Base-by-base conservation (phyloP, 2,888 invertebrate genomes). In the Drosophila niveifrons region DNA sequence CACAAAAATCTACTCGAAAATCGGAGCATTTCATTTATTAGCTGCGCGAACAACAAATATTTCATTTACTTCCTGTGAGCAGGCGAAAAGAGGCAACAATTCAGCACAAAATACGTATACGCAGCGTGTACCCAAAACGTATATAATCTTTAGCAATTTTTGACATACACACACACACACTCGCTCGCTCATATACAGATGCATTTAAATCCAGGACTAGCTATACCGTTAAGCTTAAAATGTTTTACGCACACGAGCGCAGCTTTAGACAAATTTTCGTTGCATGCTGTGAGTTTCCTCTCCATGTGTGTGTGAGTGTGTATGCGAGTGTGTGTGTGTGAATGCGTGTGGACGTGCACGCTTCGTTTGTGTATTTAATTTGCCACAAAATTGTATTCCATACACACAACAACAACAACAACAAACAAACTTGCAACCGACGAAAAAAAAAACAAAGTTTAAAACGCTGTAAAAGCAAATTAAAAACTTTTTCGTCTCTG, bases 291-390 rank as follows among this genome's bases (percentile, higher is more conserved):
- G 72, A 43, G 65, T 15, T 48, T 23, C 9, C 58, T 15, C n/a
- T 31, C 9, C 8, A 9, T 31, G 31, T 31, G 10, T 31, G 29
- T 44, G 17, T 43, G 61, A 43, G 34, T 46, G 41, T 46, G 31
- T 53, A 31, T 58, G 41, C 39, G 47, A 50, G 50, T 51, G 39
- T 55, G 39, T 58, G 46, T 46, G 58, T 56, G 67, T 56, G 47
- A 43, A 31, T 59, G 36, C 31, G 67, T 64, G 68, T 55, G 59
- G 41, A 36, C 41, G 51, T 55, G 75, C 76, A 81, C 72, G 78
- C 69, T 80, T 66, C 69, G 84, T 77, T 80, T 77, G 77, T 79
- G 73, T 79, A 88, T 88, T 88, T 88, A 88, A 85, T 85, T 88
- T 81, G 73, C 79, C 88, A 88, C 84, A 81, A 80, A 86, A 85